These are phyloP conservation scores for Xiphorhynchus elegans DNA, from an alignment of 2,113 vertebrate genomes.

Conservation along the genomic window DNA sequence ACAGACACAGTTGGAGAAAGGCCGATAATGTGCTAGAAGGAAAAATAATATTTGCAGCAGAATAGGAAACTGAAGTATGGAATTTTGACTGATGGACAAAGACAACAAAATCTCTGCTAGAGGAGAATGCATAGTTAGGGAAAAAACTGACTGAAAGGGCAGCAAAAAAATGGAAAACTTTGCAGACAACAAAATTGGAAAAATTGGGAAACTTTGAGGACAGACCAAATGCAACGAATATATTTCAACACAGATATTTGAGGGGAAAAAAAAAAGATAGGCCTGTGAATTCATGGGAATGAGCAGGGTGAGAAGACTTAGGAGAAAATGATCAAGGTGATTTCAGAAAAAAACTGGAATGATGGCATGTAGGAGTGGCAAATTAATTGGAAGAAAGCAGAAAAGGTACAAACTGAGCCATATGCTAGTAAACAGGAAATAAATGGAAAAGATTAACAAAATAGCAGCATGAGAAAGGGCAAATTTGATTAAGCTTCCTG, in stretches of 20 bases:
- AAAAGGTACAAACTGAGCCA: neutral
- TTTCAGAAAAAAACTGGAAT: neutral
- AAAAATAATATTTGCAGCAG: neutral
- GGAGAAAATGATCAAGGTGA: neutral
- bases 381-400: neutral
- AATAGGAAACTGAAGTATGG: neutral
- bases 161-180: neutral
- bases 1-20: neutral
- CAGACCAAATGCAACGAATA: neutral
- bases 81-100: neutral
- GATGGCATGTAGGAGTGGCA: neutral
- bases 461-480: neutral
- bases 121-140: neutral
- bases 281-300: neutral
- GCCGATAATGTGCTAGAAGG: neutral
- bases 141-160: neutral
- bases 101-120: neutral
- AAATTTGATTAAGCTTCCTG: neutral
- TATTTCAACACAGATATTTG: neutral
- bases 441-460: neutral
- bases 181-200: too few relatives aligned
- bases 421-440: neutral
- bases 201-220: neutral
- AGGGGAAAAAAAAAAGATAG: accelerated
- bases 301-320: neutral